Percentiles rank a stretch among this genome's conserved stretches.
Conservation (phyloP, 2,888 invertebrate species). For the Lasioglossum vierecki region DNA sequence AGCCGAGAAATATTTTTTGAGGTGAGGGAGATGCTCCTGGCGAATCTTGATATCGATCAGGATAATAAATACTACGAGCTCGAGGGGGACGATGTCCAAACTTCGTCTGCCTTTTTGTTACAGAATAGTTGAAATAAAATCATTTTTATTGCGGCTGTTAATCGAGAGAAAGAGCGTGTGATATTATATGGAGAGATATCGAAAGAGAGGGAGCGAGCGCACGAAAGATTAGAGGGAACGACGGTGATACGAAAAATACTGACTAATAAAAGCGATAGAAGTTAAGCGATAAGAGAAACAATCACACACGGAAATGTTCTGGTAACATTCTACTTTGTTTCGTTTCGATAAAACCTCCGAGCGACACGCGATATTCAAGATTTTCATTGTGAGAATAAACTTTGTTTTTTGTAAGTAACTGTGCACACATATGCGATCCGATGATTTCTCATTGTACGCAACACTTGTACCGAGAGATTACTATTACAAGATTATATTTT, state of each 20-base stretch:
- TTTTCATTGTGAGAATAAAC: constrained; percentile 35
- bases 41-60: constrained; percentile 13
- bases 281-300: constrained; percentile 20
- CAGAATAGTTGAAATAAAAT: constrained; percentile 71
- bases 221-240: constrained; percentile 58
- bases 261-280: constrained; percentile 63
- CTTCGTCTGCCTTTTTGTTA: constrained; percentile 71
- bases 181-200: constrained; percentile 48
- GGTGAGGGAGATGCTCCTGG: background rate
- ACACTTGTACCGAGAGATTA: constrained; percentile 20
- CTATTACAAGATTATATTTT: constrained; percentile 50
- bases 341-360: constrained; percentile 25
- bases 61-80: constrained; percentile 24
- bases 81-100: constrained; percentile 31
- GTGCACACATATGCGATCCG: constrained; percentile 11
- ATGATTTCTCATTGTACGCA: constrained; percentile 27
- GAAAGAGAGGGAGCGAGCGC: constrained; percentile 51
- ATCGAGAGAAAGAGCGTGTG: constrained; percentile 55
- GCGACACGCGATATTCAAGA: constrained; percentile 31
- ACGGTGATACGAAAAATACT: constrained; percentile 67
- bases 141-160: constrained; percentile 73
- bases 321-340: constrained; percentile 43
- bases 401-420: constrained; percentile 28
- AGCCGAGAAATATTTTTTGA: background rate
- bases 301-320: constrained; percentile 60